Base-by-base conservation (phyloP, 2,888 invertebrate species). In the Punctoribates punctum region DNA sequence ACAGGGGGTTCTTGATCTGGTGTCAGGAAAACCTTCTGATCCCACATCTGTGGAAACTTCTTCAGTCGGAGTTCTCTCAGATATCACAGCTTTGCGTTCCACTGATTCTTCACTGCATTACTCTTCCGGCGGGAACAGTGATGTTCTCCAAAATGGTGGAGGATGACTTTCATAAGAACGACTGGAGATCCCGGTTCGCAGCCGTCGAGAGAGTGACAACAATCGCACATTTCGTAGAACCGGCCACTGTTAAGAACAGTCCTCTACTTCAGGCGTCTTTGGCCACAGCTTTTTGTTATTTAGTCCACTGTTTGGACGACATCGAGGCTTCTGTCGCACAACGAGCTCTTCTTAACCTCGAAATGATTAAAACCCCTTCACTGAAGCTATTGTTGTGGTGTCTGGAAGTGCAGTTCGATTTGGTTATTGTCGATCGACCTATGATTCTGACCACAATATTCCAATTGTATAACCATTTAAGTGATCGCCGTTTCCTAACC, bases 321-420 rank as follows among this genome's bases (percentile, higher is more conserved):
- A 89, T 90, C 78, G 95, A 94, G 85, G 92, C 96, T 20, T 91
- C 94, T 81, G 96, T 99, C 2, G 95, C 97, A 0, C 97, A 98
- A 84, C 87, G 95, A 81, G 91, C 96, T 4, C 92, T 94, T 0
- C 87, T 96, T 2, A 94, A 94, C 84, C 88, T 97, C 77, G 96
- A 96, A 80, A 96, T 96, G 20, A 90, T 98, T 81, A 96, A 96
- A 83, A 79, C 80, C 0, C 73, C 80, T 27, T 79, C 80, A n/a
- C 73, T 80, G 5, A 80, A 79, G 91, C 89, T 94, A 77, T 87
- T 96, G 79, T 89, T 95, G 75, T 90, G 91, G 87, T 98, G 98
- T 84, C 86, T 99, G 85, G 98, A 99, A 87, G 92, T 94, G 0
- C 98, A 99, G 86, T 99, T 99, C 86, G 99, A 99, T 86, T 88